Conservation (phyloP, 2,113 vertebrate species). For the Paradoxurus hermaphroditus region DNA sequence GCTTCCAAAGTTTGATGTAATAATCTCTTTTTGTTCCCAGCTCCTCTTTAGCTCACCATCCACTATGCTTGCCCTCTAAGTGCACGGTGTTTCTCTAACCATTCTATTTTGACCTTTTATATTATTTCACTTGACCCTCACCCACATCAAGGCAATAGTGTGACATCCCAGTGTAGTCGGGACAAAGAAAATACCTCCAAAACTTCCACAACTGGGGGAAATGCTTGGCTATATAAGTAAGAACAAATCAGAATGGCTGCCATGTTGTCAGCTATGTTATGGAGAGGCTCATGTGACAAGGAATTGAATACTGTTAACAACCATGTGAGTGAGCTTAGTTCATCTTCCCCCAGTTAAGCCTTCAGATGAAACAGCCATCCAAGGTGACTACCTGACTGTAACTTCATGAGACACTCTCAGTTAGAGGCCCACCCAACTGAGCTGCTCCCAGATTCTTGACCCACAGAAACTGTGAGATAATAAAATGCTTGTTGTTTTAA, state of each 20-base stretch:
- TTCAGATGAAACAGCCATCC: neutral
- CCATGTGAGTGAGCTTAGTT: neutral
- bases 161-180: neutral
- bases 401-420: neutral
- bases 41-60: neutral
- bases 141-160: neutral
- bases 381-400: neutral
- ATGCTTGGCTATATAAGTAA: neutral
- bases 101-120: neutral
- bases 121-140: neutral
- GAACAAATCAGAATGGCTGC: neutral
- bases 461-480: neutral
- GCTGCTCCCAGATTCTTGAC: neutral
- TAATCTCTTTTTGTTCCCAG: neutral
- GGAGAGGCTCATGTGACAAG: neutral
- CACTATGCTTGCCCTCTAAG: neutral
- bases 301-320: neutral
- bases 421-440: neutral
- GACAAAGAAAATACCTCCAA: neutral
- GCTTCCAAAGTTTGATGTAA: neutral
- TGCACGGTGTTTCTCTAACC: neutral
- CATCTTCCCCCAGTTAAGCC: neutral
- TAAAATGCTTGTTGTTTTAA: conserved; percentile 23
- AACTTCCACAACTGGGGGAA: neutral
- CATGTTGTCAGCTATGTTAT: neutral